These are phyloP conservation scores for Percina caprodes DNA, from an alignment of 2,113 vertebrate species.

Conservation along the genomic window DNA sequence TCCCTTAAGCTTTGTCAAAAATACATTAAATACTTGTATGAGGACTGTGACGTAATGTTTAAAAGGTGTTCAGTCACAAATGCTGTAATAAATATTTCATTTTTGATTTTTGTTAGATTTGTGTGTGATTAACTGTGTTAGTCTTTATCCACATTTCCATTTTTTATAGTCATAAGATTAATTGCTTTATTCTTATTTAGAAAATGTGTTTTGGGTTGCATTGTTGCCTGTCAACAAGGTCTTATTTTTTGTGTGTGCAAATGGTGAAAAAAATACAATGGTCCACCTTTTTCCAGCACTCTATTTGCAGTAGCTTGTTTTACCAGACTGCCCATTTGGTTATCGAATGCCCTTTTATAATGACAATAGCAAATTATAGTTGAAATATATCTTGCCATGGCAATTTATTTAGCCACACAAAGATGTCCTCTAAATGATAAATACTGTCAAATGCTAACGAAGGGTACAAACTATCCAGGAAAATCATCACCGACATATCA, in stretches of 20 bases:
- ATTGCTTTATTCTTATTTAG: constrained; percentile 2
- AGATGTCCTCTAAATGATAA: constrained; percentile 48
- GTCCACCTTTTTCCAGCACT: constrained; percentile 33
- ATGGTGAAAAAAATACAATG: constrained; percentile 26
- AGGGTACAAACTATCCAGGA: constrained; percentile 42
- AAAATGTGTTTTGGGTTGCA: background rate
- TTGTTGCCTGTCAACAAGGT: background rate
- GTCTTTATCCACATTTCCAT: constrained; percentile 24
- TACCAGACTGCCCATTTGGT: constrained; percentile 8
- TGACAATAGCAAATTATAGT: constrained; percentile 53
- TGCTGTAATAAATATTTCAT: constrained; percentile 99
- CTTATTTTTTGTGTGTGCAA: constrained; percentile 19
- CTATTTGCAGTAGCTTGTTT: constrained; percentile 32
- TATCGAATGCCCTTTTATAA: constrained; percentile 44
- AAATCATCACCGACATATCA: constrained; percentile 25
- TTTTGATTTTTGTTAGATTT: constrained; percentile 99
- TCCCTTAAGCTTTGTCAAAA: constrained; percentile 99
- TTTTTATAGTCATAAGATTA: constrained; percentile 21
- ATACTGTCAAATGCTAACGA: constrained; percentile 62
- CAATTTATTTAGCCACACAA: constrained; percentile 54
- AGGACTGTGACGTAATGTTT: constrained; percentile 99
- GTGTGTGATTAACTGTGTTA: constrained; percentile 89
- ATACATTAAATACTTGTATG: constrained; percentile 99
- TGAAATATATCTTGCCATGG: constrained; percentile 39
- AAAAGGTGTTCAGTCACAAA: constrained; percentile 99